Evolutionary conservation across 2,113 vertebrate species (phyloP).

Genomic region (Phaethornis superciliosus): DNA sequence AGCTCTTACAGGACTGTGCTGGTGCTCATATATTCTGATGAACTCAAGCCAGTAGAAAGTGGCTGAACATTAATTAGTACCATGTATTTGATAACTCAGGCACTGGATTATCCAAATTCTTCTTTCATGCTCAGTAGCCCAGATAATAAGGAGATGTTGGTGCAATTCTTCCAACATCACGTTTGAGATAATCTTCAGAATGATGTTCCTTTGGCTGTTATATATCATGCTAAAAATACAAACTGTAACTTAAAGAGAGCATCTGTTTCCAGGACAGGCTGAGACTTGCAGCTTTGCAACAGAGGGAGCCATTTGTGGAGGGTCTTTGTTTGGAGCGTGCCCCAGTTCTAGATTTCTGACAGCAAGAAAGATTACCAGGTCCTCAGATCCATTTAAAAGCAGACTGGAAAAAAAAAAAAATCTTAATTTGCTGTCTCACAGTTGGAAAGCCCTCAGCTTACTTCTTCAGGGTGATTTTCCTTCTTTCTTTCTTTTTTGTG

Average conservation of each 20-base stretch:
- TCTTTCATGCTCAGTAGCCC: background rate
- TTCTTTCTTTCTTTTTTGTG: background rate
- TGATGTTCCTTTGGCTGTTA: background rate
- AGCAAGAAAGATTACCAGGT: background rate
- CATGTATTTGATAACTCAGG: background rate
- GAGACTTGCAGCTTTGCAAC: background rate
- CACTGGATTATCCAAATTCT: background rate
- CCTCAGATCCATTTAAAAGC: slow-evolving; percentile 18
- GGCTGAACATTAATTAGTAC: background rate
- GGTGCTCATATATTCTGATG: background rate
- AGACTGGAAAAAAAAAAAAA: background rate
- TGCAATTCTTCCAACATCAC: background rate
- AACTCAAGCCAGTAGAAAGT: background rate
- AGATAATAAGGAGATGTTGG: background rate
- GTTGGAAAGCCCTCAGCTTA: slow-evolving; percentile 35
- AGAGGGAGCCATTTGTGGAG: slow-evolving; percentile 3
- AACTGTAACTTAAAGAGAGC: background rate
- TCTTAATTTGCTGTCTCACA: slow-evolving; percentile 1
- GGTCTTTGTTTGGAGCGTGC: background rate
- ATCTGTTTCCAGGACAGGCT: background rate
- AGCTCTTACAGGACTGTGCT: background rate
- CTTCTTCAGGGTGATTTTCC: slow-evolving; percentile 34
- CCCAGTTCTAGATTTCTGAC: background rate
- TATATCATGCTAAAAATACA: background rate
- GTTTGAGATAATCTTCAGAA: background rate